phyloP scores from a whole-genome alignment of 2,797 vertebrate genomes.

The Intellagama lesueurii region DNA sequence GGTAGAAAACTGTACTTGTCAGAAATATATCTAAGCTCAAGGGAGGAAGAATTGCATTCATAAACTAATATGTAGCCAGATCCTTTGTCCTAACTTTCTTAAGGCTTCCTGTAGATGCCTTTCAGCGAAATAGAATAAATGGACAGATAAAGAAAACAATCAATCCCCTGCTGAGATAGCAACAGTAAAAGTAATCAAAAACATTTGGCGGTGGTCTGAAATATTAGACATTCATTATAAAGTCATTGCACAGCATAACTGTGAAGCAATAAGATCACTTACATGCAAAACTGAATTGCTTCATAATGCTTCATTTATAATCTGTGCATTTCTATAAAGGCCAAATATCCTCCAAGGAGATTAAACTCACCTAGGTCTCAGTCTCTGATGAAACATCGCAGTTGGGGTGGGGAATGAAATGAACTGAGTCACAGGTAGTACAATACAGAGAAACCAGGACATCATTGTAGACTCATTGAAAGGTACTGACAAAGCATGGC shows the following conservation, averaged over 20 bases:
- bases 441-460: conserved; percentile 19
- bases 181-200: conserved; percentile 57
- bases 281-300: conserved; percentile 56
- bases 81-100: conserved; percentile 40
- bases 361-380: conserved; percentile 33
- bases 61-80: conserved; percentile 19
- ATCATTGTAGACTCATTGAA: not conserved
- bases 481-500: accelerated
- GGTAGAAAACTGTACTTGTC: conserved; percentile 50
- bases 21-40: conserved; percentile 53
- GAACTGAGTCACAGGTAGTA: not conserved
- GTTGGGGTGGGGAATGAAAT: conserved; percentile 36
- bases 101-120: conserved; percentile 43
- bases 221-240: conserved; percentile 64
- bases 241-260: conserved; percentile 46
- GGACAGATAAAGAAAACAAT: conserved; percentile 64
- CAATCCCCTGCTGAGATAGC: conserved; percentile 40
- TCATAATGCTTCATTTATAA: conserved; percentile 58
- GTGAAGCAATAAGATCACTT: conserved; percentile 48
- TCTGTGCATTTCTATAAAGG: conserved; percentile 44
- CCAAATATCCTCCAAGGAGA: conserved; percentile 49
- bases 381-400: conserved; percentile 36
- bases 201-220: conserved; percentile 40
- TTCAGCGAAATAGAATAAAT: conserved; percentile 57
- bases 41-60: conserved; percentile 34